Percentiles rank a stretch among this genome's conserved stretches.
Conservation (phyloP, 2,888 invertebrate genomes). For the Lymantria monacha region DNA sequence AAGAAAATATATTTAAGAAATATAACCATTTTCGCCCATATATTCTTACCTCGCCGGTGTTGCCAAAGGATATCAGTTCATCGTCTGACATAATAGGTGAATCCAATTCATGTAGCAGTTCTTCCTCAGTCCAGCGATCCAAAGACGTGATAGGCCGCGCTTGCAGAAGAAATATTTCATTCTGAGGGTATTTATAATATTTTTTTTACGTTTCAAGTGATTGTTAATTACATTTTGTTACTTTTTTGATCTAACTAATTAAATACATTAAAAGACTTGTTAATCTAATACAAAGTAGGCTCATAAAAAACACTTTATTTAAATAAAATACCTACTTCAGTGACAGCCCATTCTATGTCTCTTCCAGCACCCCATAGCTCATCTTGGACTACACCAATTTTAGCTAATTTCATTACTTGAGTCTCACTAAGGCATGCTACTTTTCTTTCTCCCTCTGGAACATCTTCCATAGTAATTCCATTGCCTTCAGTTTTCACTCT, state of each 20-base stretch:
- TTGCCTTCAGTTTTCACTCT: slow-evolving; percentile 65
- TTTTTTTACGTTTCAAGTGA: background rate
- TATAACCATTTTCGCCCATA: too few species aligned
- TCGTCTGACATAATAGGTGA: slow-evolving; percentile 84
- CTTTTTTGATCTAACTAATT: too few species aligned
- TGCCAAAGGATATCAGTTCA: slow-evolving; percentile 87
- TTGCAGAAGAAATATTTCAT: slow-evolving; percentile 86
- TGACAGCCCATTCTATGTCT: slow-evolving; percentile 92
- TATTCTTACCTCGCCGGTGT: slow-evolving; percentile 84
- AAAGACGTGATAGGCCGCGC: slow-evolving; percentile 89
- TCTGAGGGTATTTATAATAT: slow-evolving; percentile 52
- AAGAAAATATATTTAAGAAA: too few species aligned
- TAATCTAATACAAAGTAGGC: background rate
- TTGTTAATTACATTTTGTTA: too few species aligned
- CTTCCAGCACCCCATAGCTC: slow-evolving; percentile 85
- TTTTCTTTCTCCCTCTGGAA: slow-evolving; percentile 59
- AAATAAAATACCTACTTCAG: slow-evolving; percentile 60
- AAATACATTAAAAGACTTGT: background rate
- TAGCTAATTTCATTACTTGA: slow-evolving; percentile 80
- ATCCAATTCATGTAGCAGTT: slow-evolving; percentile 90
- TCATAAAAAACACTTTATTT: background rate
- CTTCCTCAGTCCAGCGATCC: slow-evolving; percentile 88
- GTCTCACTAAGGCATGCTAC: slow-evolving; percentile 80
- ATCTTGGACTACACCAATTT: slow-evolving; percentile 81
- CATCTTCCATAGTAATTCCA: slow-evolving; percentile 62